A percentile compares a stretch with the other conserved stretches of the same genome.
Evolutionary conservation across 2,797 vertebrate species (phyloP).

Genomic region (Dipus sagitta): DNA sequence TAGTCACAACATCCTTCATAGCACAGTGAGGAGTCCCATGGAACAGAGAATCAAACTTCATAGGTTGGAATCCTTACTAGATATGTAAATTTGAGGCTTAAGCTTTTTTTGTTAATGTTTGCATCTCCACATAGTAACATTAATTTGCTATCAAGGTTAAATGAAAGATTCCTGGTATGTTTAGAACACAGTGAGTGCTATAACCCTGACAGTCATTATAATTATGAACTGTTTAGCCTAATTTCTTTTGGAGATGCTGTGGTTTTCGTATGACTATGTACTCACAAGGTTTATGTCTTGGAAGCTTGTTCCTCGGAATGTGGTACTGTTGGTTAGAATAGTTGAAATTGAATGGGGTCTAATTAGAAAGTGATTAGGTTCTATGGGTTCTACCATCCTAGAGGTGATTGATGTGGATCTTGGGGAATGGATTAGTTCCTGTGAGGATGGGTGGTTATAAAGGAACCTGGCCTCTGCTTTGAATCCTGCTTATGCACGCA

Average conservation of each 20-base stretch:
- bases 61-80: neutral
- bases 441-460: neutral
- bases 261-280: neutral
- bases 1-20: neutral
- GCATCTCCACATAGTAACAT: slow-evolving; percentile 24
- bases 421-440: neutral
- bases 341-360: neutral
- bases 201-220: neutral
- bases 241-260: neutral
- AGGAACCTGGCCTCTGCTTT: too few relatives aligned
- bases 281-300: neutral
- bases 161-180: neutral
- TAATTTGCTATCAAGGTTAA: slow-evolving; percentile 3
- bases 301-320: neutral
- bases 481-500: neutral
- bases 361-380: neutral
- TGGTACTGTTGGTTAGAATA: neutral
- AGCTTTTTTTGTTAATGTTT: slow-evolving; percentile 42
- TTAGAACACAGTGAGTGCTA: neutral
- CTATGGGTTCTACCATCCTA: neutral
- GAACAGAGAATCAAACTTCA: neutral
- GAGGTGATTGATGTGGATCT: neutral
- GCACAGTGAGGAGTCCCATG: neutral
- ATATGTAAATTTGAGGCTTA: neutral
- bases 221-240: neutral